Base-by-base conservation (phyloP, 2,113 vertebrate species). In the Colossoma macropomum region DNA sequence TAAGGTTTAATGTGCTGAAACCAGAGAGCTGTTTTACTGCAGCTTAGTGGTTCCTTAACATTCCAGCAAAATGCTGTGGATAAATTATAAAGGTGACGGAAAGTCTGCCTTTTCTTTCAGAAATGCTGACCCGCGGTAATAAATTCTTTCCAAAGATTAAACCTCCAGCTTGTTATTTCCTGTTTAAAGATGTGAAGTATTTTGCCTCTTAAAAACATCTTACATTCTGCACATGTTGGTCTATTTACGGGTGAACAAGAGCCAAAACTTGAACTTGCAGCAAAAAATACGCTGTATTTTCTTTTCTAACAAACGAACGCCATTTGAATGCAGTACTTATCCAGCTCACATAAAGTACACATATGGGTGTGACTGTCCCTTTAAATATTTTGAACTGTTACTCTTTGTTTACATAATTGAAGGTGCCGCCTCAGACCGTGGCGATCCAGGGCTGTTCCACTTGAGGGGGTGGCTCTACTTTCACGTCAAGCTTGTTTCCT, bases 331-430 rank as follows among this genome's bases (percentile, higher is more conserved):
- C 32, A 21, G 65, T 19, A 1, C 15, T 30, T 66, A 30, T 4
- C 63, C 63, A 34, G 30, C 65, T 34, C 13, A 32, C 38, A 3
- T 38, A 16, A 74, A 70, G 25, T 25, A 4, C 60, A 34, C 27
- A 66, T 28, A 41, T 32, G 27, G 10, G 34, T 77, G 75, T 71
- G 54, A 60, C 21, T 89, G 79, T 82, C 84, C 60, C 90, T 93
- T 93, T 92, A 95, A 92, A 90, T 91, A 92, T 90, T 79, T 87
- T 86, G 86, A 91, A 91, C 90, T 91, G 92, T 90, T 93, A 90
- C 89, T 92, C 92, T 93, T 93, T 95, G 94, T 95, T 95, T 94
- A 95, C 94, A 95, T 95, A 95, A 95, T 89, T 93, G 87, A 91
- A 87, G 91, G 88, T 74, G 74, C 84, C 86, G 86, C 88, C 87